These are phyloP conservation scores for Luidia sarsii DNA, from an alignment of 53 echinoderm and acorn worm genomes.

Conservation along the genomic window DNA sequence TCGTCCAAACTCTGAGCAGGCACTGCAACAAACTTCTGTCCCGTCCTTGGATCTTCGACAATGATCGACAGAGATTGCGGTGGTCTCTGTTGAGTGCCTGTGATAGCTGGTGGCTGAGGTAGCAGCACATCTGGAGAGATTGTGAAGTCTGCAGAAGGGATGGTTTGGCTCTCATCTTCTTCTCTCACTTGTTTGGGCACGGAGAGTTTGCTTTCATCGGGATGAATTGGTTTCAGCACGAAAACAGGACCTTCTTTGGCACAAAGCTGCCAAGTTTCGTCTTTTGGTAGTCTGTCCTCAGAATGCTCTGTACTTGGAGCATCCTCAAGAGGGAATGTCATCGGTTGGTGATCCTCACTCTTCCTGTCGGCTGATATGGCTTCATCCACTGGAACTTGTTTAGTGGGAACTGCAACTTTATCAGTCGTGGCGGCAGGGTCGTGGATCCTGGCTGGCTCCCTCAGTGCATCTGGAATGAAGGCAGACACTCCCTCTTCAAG, in stretches of 20 bases:
- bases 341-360: background rate
- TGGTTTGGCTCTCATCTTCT: background rate
- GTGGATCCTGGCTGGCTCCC: conserved; percentile 32
- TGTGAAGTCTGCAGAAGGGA: background rate
- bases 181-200: background rate
- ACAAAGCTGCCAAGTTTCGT: background rate
- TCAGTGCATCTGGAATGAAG: conserved; percentile 16
- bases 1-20: conserved; percentile 20
- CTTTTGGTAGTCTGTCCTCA: background rate
- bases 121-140: conserved; percentile 4
- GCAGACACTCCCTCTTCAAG: conserved; percentile 49
- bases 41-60: conserved; percentile 59
- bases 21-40: conserved; percentile 7
- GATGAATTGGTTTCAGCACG: background rate
- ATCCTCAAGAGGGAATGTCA: background rate
- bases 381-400: conserved; percentile 9
- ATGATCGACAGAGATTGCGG: conserved; percentile 5
- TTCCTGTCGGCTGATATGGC: background rate
- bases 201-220: background rate
- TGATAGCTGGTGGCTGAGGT: conserved; percentile 22
- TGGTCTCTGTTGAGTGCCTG: conserved; percentile 26
- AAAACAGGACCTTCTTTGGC: conserved; percentile 15
- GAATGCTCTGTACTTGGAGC: background rate
- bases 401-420: background rate
- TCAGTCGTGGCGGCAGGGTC: conserved; percentile 8